Percentiles rank a stretch among this genome's conserved stretches.
Evolutionary conservation across 2,888 invertebrate genomes (phyloP).

Genomic region (Physocephala rufipes): DNA sequence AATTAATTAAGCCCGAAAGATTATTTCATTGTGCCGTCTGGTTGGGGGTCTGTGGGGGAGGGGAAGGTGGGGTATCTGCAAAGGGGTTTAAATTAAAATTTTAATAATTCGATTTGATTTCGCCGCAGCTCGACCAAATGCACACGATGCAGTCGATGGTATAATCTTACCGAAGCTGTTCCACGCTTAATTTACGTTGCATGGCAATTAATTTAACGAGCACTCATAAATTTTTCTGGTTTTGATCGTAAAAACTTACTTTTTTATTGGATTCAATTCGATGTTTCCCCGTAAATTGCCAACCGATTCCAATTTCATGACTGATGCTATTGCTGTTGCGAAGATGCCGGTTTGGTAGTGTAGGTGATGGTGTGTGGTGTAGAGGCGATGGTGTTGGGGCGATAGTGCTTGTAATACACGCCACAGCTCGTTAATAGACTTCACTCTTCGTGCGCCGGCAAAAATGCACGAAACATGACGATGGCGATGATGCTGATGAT

Average conservation of each 20-base stretch:
- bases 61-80: too few relatives aligned
- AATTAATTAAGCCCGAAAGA: too few relatives aligned
- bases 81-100: too few relatives aligned
- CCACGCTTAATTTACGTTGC: constrained; percentile 40
- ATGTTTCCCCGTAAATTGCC: too few relatives aligned
- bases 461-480: not conserved
- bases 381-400: too few relatives aligned
- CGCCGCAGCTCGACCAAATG: too few relatives aligned
- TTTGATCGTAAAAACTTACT: constrained; percentile 46
- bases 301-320: too few relatives aligned
- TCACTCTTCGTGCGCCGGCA: not conserved
- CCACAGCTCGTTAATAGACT: constrained; percentile 15
- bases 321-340: constrained; percentile 12
- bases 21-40: too few relatives aligned
- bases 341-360: not conserved
- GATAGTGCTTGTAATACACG: constrained; percentile 5
- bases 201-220: constrained; percentile 61
- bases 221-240: constrained; percentile 58
- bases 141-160: not conserved
- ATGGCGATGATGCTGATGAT: constrained; percentile 12
- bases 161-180: constrained; percentile 16
- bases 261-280: constrained; percentile 9
- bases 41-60: too few relatives aligned
- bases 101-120: too few relatives aligned
- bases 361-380: too few relatives aligned